These are phyloP conservation scores for Dipodomys merriami DNA, from an alignment of 2,113 vertebrate species.

Conservation along the genomic window DNA sequence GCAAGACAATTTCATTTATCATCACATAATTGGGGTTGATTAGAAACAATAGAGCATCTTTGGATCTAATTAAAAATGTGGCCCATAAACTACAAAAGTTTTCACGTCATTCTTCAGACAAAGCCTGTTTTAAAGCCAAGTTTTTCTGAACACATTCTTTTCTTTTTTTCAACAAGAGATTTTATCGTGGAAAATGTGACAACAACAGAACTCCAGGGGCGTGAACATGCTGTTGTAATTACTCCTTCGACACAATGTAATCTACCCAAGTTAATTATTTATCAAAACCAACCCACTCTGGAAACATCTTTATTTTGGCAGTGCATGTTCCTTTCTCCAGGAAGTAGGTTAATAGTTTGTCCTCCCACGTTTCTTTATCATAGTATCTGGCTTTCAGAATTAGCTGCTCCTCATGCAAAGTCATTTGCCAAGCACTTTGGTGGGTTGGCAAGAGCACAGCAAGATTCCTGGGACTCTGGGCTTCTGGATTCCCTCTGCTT, in stretches of 20 bases:
- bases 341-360: conserved; percentile 77
- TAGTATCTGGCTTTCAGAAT: conserved; percentile 68
- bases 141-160: conserved; percentile 80
- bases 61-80: conserved; percentile 68
- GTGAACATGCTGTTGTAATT: conserved; percentile 75
- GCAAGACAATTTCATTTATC: conserved; percentile 52
- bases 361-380: conserved; percentile 74
- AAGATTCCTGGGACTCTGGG: background rate
- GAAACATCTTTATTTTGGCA: conserved; percentile 81
- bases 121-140: conserved; percentile 81
- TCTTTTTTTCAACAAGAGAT: conserved; percentile 75
- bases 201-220: conserved; percentile 78
- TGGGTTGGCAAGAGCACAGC: conserved; percentile 49
- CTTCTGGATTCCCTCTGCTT: conserved; percentile 6
- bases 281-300: conserved; percentile 83
- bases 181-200: conserved; percentile 84
- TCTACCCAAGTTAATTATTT: conserved; percentile 85
- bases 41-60: conserved; percentile 74
- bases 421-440: conserved; percentile 53
- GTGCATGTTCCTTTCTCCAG: conserved; percentile 61
- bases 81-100: conserved; percentile 71
- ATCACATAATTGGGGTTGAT: conserved; percentile 64
- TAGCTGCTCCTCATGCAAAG: conserved; percentile 27
- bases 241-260: conserved; percentile 82
- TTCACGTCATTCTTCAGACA: conserved; percentile 75